Conservation (phyloP, 2,888 invertebrate species). For the Meloe dianella region DNA sequence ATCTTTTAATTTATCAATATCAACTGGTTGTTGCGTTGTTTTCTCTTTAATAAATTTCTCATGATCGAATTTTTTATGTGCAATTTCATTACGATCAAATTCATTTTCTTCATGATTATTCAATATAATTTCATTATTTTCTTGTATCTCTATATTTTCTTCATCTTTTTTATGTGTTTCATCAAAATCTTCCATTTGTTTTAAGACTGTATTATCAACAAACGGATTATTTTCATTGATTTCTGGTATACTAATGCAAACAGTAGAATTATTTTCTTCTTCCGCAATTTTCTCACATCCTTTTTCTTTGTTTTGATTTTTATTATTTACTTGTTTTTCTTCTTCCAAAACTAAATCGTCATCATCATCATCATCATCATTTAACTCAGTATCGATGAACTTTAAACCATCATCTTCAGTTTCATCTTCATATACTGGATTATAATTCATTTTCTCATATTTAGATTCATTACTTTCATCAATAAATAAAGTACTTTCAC, state of each 20-base stretch:
- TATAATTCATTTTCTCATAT: conserved; percentile 27
- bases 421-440: conserved; percentile 22
- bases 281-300: not conserved
- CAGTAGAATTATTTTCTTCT: not conserved
- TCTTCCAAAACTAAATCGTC: not conserved
- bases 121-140: not conserved
- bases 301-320: not conserved
- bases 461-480: conserved; percentile 25
- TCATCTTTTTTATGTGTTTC: not conserved
- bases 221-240: conserved; percentile 20
- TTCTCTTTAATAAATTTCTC: conserved; percentile 10
- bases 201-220: conserved; percentile 28
- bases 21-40: not conserved
- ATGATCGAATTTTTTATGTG: conserved; percentile 11
- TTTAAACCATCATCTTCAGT: not conserved
- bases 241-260: conserved; percentile 33
- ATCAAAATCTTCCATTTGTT: conserved; percentile 32
- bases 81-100: not conserved
- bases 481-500: conserved; percentile 32
- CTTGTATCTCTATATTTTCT: not conserved
- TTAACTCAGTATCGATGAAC: conserved; percentile 5
- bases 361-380: not conserved
- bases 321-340: not conserved
- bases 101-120: not conserved
- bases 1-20: conserved; percentile 6